phyloP scores from a whole-genome alignment of 1,140 invertebrate genomes.

The Brachionus plicatilis region DNA sequence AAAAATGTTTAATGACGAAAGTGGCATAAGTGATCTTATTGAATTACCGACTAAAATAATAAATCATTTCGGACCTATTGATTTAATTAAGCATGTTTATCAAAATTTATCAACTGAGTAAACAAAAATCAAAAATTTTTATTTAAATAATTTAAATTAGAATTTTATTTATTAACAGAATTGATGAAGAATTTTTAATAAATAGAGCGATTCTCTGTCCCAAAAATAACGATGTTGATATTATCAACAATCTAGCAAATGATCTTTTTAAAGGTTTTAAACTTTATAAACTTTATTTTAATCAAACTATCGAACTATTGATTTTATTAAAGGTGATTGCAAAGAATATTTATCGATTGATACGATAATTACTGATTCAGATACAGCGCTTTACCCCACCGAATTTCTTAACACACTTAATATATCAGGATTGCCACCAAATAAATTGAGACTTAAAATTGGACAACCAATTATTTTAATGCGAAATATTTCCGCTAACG shows the following conservation, averaged over 20 bases:
- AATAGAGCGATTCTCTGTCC: neutral
- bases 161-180: conserved; percentile 4
- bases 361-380: conserved; percentile 8
- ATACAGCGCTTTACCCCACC: neutral
- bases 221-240: neutral
- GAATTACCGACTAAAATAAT: neutral
- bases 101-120: neutral
- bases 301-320: neutral
- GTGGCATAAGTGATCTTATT: conserved; percentile 1
- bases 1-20: neutral
- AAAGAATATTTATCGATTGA: conserved; percentile 20
- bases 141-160: neutral
- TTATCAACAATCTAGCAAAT: neutral
- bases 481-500: neutral
- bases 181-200: conserved; percentile 5
- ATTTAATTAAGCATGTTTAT: neutral
- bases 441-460: neutral
- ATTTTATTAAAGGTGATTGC: neutral
- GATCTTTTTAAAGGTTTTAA: conserved; percentile 8
- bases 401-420: neutral
- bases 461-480: neutral
- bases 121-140: neutral
- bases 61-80: neutral
- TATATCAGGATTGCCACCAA: neutral
- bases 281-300: neutral